Conservation (phyloP, 2,113 vertebrate genomes). For the Garra rufa region DNA sequence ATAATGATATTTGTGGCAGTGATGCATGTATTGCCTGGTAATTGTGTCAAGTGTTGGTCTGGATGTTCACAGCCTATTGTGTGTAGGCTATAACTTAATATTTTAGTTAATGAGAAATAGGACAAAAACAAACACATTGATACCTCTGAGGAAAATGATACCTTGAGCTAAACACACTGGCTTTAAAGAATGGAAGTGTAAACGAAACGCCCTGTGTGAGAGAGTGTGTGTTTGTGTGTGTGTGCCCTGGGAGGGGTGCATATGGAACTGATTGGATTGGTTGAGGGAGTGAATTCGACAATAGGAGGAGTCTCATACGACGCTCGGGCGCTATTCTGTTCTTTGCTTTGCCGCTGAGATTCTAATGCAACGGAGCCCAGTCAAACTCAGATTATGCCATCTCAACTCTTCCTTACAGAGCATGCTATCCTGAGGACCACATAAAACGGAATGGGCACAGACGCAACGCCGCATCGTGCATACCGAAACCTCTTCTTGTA, state of each 20-base stretch:
- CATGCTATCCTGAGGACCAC: constrained; percentile 36
- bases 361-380: constrained; percentile 58
- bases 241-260: constrained; percentile 5
- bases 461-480: constrained; percentile 61
- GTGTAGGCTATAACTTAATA: neutral
- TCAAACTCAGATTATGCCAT: constrained; percentile 40
- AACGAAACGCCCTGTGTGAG: constrained; percentile 26
- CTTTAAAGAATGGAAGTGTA: constrained; percentile 20
- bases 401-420: constrained; percentile 41
- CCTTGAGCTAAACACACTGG: constrained; percentile 11
- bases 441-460: constrained; percentile 62
- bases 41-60: neutral
- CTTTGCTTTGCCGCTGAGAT: constrained; percentile 76
- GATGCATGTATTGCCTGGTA: neutral
- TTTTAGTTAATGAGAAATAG: neutral
- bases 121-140: neutral
- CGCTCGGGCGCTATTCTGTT: constrained; percentile 74
- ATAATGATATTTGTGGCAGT: neutral
- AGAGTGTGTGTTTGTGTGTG: neutral
- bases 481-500: constrained; percentile 68
- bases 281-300: constrained; percentile 59
- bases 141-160: constrained; percentile 12
- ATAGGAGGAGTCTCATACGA: constrained; percentile 78
- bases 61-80: neutral
- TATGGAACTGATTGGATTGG: constrained; percentile 46